phyloP scores from a whole-genome alignment of 1,140 invertebrate genomes.

The Nymphalis io region DNA sequence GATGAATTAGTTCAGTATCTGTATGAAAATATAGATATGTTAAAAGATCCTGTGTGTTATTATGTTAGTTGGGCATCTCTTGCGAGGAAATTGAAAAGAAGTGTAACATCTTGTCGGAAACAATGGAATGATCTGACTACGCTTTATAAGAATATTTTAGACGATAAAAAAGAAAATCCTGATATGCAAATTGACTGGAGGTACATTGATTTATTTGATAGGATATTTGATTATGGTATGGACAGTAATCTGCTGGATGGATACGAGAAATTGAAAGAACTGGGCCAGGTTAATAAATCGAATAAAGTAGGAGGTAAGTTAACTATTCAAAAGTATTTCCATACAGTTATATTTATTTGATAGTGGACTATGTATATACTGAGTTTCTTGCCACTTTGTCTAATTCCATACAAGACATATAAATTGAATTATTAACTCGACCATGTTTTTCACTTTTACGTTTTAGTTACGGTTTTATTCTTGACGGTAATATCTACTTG shows the following conservation, averaged over 20 bases:
- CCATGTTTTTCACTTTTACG: no score
- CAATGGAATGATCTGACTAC: constrained; percentile 60
- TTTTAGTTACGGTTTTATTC: no score
- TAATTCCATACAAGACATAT: no score
- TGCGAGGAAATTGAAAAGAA: constrained; percentile 49
- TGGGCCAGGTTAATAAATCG: constrained; percentile 34
- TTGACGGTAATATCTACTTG: no score
- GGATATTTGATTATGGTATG: constrained; percentile 75
- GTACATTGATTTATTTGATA: constrained; percentile 73
- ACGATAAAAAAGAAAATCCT: constrained; percentile 72
- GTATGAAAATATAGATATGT: constrained; percentile 67
- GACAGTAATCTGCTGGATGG: constrained; percentile 58
- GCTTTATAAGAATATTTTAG: constrained; percentile 62
- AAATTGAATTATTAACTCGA: no score
- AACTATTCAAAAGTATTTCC: no score
- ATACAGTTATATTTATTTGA: no score
- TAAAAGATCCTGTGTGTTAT: constrained; percentile 67
- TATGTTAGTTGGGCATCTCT: constrained; percentile 64
- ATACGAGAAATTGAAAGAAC: constrained; percentile 50
- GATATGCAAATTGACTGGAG: constrained; percentile 72
- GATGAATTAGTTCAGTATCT: constrained; percentile 67
- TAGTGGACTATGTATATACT: no score
- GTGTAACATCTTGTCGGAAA: constrained; percentile 47
- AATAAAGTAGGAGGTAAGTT: constrained; percentile 55
- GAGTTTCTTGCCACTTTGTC: no score